A percentile compares a stretch with the other conserved stretches of the same genome.
Conservation (phyloP, 2,888 invertebrate genomes). For the Aquatica leii region DNA sequence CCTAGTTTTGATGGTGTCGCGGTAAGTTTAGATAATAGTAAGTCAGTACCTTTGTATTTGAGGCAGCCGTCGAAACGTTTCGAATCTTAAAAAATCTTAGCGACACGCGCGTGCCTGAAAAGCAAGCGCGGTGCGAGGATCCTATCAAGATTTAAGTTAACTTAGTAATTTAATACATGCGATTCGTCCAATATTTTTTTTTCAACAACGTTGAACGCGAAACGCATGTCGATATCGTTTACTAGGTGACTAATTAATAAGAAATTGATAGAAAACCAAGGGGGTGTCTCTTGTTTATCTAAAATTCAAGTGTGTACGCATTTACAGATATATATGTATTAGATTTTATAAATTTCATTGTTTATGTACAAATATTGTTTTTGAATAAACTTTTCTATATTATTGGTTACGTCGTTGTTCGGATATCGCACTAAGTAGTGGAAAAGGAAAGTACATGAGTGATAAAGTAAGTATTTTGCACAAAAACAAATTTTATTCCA, state of each 20-base stretch:
- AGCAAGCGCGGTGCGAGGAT: neutral
- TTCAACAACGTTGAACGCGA: neutral
- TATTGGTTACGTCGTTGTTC: neutral
- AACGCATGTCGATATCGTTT: neutral
- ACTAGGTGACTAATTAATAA: too few relatives aligned
- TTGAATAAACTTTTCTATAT: slow-evolving; percentile 7
- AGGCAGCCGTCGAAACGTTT: slow-evolving; percentile 52
- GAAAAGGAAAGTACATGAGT: too few relatives aligned
- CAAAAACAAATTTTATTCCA: too few relatives aligned
- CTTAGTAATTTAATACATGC: too few relatives aligned
- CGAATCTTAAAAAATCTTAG: neutral
- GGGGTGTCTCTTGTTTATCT: too few relatives aligned
- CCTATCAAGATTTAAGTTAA: neutral
- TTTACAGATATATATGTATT: neutral
- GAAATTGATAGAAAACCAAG: too few relatives aligned
- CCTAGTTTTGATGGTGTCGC: slow-evolving; percentile 15
- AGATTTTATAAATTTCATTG: slow-evolving; percentile 24
- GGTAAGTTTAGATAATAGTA: slow-evolving; percentile 33
- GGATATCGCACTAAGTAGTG: too few relatives aligned
- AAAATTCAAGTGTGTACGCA: slow-evolving; percentile 3
- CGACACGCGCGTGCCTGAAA: neutral
- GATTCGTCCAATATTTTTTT: too few relatives aligned
- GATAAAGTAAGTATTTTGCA: too few relatives aligned
- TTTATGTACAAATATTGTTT: slow-evolving; percentile 6
- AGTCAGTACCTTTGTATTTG: slow-evolving; percentile 63